These are phyloP conservation scores for Anisognathus igniventris DNA, from an alignment of 2,797 vertebrate species.

Conservation along the genomic window DNA sequence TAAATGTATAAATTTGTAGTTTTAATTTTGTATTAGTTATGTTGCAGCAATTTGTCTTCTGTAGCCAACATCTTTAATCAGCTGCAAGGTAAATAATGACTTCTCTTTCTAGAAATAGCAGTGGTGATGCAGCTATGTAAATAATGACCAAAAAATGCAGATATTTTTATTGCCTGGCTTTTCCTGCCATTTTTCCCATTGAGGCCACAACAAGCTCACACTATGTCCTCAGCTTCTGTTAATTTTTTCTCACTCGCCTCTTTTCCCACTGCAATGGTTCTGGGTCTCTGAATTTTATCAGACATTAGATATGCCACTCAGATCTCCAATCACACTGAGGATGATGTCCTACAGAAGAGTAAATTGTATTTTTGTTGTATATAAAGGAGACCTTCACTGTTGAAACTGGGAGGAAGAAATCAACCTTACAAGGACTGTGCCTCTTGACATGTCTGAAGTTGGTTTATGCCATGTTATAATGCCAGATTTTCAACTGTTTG, in stretches of 20 bases:
- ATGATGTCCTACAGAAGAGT: not conserved
- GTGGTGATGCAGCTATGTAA: not conserved
- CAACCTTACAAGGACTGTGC: not conserved
- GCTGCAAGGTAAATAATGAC: not conserved
- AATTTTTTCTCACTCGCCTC: fast-evolving
- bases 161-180: not conserved
- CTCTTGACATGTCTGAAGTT: not conserved
- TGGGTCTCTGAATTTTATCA: not conserved
- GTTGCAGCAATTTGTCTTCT: not conserved
- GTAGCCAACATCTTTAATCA: not conserved
- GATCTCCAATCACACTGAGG: not conserved
- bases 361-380: not conserved
- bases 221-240: not conserved
- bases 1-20: not conserved
- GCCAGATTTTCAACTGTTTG: not conserved
- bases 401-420: not conserved
- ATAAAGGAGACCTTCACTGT: not conserved
- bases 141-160: not conserved
- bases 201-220: not conserved
- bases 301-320: not conserved
- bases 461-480: not conserved
- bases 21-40: not conserved
- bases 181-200: not conserved
- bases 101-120: not conserved
- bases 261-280: not conserved